Base-by-base conservation (phyloP, 1,140 invertebrate species). In the Hetaerina americana region DNA sequence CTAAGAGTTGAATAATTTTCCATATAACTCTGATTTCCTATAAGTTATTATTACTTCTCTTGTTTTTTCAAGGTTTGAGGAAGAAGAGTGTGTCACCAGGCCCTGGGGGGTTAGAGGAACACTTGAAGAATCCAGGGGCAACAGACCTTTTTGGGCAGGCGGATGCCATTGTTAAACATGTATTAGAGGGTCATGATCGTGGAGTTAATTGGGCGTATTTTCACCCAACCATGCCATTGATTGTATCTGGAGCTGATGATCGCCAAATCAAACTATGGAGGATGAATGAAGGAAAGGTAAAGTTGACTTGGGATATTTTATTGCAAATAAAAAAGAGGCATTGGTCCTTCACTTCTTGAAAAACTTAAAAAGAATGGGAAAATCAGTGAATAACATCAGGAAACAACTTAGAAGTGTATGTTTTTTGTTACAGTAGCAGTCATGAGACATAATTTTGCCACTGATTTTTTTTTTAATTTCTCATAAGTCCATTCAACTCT, bases 131-230 rank as follows among this genome's bases (percentile, higher is more conserved):
- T 82, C 90, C 94, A 0, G 90, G 92, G 25, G 84, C 90, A 1
- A 97, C 97, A 0, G 97, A 99, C 85, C 82, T 99, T 22, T 99
- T 99, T 84, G 97, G 96, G 27, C 89, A 95, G 82, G 92, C 96
- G 10, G 97, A 99, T 85, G 96, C 95, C 26, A 90, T 98, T 25
- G 97, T 99, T 0, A 98, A 98, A 77, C 96, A 99, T 83, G 96
- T 99, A 18, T 80, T 99, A 0, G 97, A 99, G 82, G 97, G 96
- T 0, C 96, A 98, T 79, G 95, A 97, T 80, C 86, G 96, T 71
- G 96, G 97, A 22, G 97, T 99, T 0, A 99, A 99, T 82, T 99
- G 97, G 97, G 96, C 95, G 0, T 87, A 89, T 68, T 99, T 99
- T 82, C 97, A 99, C 84, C 94, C 95, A 1, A 92, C 91, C 12